Evolutionary conservation across 35 echinoderm and acorn worm genomes (phyloP), one percentile per base, ranked within the genome.

Genomic region (Acanthaster planci): DNA sequence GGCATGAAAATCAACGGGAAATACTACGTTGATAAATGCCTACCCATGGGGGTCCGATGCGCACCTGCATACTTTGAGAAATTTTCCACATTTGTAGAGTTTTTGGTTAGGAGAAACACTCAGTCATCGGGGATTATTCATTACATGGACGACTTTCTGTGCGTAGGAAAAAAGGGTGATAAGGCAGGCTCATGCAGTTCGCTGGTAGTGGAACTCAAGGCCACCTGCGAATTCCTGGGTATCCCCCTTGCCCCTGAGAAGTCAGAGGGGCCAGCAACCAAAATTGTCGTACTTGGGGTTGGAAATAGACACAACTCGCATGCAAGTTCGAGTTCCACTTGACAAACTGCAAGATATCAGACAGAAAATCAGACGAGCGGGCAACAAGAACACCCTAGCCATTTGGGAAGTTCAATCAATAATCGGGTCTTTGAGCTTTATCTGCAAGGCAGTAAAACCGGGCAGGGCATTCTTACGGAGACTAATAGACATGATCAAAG

Each of bases 61-160:
- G 53, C 83, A 3, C 83, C 83, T 15, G 83, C 83, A 14, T 47
- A 22, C 22, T 85, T 76, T 42, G 83, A 75, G 23, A 40, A 2
- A 8, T 85, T 85, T 44, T 85, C 83, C 7, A 76, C 37, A 5
- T 85, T 85, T 27, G 3, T 85, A 2, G 58, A 85, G 51, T 85
- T 38, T 38, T n/a, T 30, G 1, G 18, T 47, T n/a, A 40, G 76
- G 3, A 55, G 39, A 59, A 55, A 37, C 8, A 77, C 85, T 9
- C 29, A 9, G n/a, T 77, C 85, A 6, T 7, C 52, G 8, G 32
- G 42, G 26, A 87, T 60, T 57, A 9, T 87, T 0, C 77, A 87
- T 44, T 64, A 57, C 79, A 26, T 80, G 38, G 85, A 87, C 57
- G 85, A 87, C 40, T 87, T 79, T 68, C 52, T 87, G 85, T 53